phyloP scores from a whole-genome alignment of 1,140 invertebrate species.

The Caligus rogercresseyi region DNA sequence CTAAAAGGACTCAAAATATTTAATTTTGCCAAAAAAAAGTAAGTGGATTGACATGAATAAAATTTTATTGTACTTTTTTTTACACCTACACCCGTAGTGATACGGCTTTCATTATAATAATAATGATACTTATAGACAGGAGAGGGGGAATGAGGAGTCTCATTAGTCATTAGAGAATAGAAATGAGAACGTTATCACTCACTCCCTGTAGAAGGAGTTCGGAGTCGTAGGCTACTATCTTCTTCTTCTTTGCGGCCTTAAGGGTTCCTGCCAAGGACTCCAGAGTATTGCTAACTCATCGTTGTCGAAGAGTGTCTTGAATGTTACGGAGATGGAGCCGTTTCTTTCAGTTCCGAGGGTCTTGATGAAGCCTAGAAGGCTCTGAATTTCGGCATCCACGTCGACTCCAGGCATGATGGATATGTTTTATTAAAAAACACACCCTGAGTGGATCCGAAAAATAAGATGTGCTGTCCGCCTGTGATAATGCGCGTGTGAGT shows the following conservation, averaged over 20 bases:
- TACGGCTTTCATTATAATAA: no score
- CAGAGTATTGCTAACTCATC: background rate
- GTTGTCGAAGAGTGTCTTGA: slow-evolving; percentile 6
- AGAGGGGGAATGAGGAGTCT: background rate
- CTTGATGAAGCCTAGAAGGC: background rate
- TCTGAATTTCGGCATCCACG: background rate
- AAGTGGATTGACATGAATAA: no score
- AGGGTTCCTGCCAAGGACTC: slow-evolving; percentile 4
- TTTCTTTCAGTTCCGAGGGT: background rate
- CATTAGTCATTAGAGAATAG: background rate
- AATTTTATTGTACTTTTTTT: no score
- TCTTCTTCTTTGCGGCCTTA: slow-evolving; percentile 12
- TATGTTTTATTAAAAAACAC: no score
- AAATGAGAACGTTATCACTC: background rate
- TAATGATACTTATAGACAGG: no score
- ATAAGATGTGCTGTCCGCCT: no score
- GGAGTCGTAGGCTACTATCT: slow-evolving; percentile 1
- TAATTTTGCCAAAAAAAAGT: no score
- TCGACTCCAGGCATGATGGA: background rate
- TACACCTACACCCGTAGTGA: no score
- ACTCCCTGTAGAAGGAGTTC: slow-evolving; percentile 9
- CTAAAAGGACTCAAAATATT: no score
- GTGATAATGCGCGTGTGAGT: no score
- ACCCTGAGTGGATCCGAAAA: no score
- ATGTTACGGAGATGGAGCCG: background rate